These are phyloP conservation scores for Psilopogon haemacephalus DNA, from an alignment of 2,113 vertebrate species.

Conservation along the genomic window DNA sequence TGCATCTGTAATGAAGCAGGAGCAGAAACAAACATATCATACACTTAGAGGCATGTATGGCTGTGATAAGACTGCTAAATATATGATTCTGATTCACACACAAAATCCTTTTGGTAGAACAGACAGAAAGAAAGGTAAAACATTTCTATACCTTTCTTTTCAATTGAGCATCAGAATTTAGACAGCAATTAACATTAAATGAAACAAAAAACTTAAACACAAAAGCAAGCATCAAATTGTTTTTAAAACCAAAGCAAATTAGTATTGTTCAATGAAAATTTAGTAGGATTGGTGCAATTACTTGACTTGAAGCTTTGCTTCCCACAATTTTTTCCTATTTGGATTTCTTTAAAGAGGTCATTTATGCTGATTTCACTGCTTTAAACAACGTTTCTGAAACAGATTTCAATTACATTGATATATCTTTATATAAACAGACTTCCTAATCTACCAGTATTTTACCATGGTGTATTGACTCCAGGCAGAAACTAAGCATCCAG, in stretches of 20 bases:
- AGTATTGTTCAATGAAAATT: neutral
- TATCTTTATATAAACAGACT: neutral
- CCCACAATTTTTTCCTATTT: neutral
- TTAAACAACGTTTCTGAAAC: neutral
- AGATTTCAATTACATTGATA: neutral
- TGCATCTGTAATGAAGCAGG: neutral
- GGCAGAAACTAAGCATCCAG: neutral
- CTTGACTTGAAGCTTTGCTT: neutral
- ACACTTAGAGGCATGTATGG: neutral
- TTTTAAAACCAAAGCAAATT: neutral
- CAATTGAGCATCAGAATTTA: neutral
- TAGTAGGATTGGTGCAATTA: neutral
- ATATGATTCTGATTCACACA: neutral
- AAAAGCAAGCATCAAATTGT: neutral
- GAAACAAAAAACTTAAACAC: neutral
- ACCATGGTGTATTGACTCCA: neutral
- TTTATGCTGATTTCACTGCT: neutral
- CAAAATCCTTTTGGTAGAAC: neutral
- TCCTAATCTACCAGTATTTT: neutral
- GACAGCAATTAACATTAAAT: neutral
- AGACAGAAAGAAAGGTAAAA: neutral
- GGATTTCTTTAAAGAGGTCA: neutral
- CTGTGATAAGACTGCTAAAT: neutral
- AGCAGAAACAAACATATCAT: neutral
- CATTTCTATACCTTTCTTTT: neutral